Conservation (phyloP, 2,888 invertebrate genomes). For the Lasioglossum marginatum region DNA sequence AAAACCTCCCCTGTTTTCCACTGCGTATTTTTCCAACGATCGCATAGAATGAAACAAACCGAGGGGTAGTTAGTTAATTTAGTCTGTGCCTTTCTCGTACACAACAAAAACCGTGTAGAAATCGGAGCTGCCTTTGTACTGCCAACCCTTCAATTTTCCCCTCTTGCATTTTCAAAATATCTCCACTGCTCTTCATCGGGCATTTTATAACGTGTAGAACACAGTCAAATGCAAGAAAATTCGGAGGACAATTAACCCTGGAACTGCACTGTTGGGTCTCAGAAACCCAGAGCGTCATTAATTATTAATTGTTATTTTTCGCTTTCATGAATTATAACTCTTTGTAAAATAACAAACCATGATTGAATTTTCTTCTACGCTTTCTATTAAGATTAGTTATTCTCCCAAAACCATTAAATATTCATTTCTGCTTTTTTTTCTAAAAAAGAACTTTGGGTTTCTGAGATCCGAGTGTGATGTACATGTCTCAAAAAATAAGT, state of each 20-base stretch:
- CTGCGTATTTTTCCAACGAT: not conserved
- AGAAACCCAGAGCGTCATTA: too few relatives aligned
- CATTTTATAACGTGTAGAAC: not conserved
- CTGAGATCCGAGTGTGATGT: too few relatives aligned
- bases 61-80: not conserved
- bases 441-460: too few relatives aligned
- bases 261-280: too few relatives aligned
- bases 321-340: too few relatives aligned
- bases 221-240: not conserved
- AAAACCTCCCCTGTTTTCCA: not conserved
- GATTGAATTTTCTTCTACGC: too few relatives aligned
- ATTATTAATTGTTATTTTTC: too few relatives aligned
- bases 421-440: too few relatives aligned
- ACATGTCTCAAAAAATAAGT: too few relatives aligned
- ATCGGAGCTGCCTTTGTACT: not conserved
- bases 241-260: not conserved
- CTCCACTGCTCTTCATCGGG: not conserved
- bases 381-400: too few relatives aligned
- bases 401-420: too few relatives aligned
- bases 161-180: not conserved
- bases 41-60: not conserved
- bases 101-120: not conserved
- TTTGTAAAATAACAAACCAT: too few relatives aligned
- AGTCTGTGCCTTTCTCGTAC: not conserved
- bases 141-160: not conserved